Conservation (phyloP, 2,113 vertebrate species). For the Catharus minimus region DNA sequence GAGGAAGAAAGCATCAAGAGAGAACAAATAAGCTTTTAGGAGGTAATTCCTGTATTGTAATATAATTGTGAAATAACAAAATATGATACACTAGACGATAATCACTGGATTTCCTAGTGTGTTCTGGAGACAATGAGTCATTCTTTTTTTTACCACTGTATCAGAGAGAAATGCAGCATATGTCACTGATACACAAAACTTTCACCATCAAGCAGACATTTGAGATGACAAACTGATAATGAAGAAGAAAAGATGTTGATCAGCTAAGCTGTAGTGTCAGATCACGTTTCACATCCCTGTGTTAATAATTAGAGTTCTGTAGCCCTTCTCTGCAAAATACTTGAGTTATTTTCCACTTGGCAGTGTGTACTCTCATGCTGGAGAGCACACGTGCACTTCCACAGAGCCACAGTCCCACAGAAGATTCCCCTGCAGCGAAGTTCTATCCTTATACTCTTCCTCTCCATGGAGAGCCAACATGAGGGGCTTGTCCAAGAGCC, state of each 20-base stretch:
- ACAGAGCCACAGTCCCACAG: background rate
- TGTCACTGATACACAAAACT: background rate
- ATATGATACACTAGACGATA: background rate
- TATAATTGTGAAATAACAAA: background rate
- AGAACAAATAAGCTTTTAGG: background rate
- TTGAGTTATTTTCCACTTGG: background rate
- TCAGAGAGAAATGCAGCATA: background rate
- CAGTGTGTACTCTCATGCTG: background rate
- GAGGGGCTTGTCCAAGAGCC: background rate
- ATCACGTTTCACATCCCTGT: background rate
- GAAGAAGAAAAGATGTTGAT: background rate
- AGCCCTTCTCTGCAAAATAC: background rate
- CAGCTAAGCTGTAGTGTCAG: background rate
- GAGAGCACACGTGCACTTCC: background rate
- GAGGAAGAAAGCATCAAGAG: background rate
- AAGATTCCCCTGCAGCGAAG: background rate
- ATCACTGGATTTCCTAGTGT: fast-evolving
- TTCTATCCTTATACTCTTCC: background rate
- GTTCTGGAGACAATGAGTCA: background rate
- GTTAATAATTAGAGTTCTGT: background rate
- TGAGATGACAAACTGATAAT: background rate
- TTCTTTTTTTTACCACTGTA: background rate
- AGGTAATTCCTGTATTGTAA: background rate
- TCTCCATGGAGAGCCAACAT: background rate
- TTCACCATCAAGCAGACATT: background rate